phyloP scores from a whole-genome alignment of 2,797 vertebrate species.

The Chiloscyllium punctatum region DNA sequence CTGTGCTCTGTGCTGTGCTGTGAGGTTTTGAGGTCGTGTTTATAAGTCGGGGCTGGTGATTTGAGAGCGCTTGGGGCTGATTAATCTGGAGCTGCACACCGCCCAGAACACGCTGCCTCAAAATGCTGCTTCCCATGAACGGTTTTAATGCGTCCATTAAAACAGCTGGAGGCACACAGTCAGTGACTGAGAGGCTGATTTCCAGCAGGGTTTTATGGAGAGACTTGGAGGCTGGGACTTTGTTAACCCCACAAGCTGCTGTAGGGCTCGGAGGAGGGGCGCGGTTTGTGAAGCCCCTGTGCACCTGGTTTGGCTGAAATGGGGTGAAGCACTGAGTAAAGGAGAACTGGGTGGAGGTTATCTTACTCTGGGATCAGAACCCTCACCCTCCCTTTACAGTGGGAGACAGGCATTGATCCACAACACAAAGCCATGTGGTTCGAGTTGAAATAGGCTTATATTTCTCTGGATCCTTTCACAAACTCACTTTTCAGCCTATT shows the following conservation, averaged over 20 bases:
- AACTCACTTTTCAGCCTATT: background rate
- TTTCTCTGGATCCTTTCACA: background rate
- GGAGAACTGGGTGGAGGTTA: background rate
- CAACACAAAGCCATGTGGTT: too few relatives aligned
- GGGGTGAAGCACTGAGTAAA: background rate
- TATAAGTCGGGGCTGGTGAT: background rate
- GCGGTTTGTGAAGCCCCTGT: too few relatives aligned
- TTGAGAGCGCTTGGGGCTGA: background rate
- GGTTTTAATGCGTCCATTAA: background rate
- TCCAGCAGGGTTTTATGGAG: background rate
- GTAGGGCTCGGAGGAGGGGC: too few relatives aligned
- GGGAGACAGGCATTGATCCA: background rate
- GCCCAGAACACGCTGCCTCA: background rate
- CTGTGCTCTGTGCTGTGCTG: background rate
- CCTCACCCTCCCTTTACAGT: background rate
- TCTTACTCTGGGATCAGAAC: fast-evolving
- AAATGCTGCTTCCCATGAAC: background rate
- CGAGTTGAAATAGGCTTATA: too few relatives aligned
- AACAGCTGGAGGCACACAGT: background rate
- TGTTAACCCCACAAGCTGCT: background rate
- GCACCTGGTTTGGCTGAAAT: too few relatives aligned
- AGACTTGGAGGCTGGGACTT: background rate
- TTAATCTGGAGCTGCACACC: background rate
- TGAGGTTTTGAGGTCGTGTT: background rate
- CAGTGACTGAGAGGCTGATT: background rate